Evolutionary conservation across 2,888 invertebrate species (phyloP), one percentile per base, ranked within the genome.

Genomic region (Chirona hameri): DNA sequence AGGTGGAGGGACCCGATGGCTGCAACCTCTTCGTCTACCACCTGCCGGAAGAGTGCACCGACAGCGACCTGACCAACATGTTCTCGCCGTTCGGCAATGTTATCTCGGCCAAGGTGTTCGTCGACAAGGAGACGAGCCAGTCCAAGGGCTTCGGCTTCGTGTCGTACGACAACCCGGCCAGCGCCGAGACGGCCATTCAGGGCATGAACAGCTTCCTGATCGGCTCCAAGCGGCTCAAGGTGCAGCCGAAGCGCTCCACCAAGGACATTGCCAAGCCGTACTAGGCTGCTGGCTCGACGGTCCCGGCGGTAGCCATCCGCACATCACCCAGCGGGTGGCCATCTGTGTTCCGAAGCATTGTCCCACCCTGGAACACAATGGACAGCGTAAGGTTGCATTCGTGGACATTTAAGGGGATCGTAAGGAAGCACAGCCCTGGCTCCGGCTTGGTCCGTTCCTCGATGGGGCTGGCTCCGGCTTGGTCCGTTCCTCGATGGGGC

Each of bases 101-200:
- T 88, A 93, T 99, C 88, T 99, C 99, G 86, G 98, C 99, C 87
- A 99, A 99, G 92, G 99, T 99, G 90, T 99, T 99, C 91, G 97
- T 99, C 90, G 99, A 99, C 91, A 99, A 98, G 91, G 96, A 97
- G 90, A 99, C 99, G 87, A 98, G 98, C 91, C 92, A 98, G 88
- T 99, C 98, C 89, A 99, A 99, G 92, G 99, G 99, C 91, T 99
- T 99, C 90, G 98, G 92, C 87, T 98, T 98, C 90, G 97, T 98
- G 86, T 97, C 97, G 85, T 98, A 95, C 90, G 97, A 98, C 90
- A 98, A 97, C 90, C 93, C 94, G 84, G 90, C 93, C 86, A 97
- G 97, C 87, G 98, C 98, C 85, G 95, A 96, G 89, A 93, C 95
- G 87, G 98, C 98, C 87, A 98, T 98, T 87, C 94, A 95, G 88